A percentile compares a stretch with the other conserved stretches of the same genome.
Conservation (phyloP, 2,113 vertebrate genomes). For the Muntiacus muntjak region DNA sequence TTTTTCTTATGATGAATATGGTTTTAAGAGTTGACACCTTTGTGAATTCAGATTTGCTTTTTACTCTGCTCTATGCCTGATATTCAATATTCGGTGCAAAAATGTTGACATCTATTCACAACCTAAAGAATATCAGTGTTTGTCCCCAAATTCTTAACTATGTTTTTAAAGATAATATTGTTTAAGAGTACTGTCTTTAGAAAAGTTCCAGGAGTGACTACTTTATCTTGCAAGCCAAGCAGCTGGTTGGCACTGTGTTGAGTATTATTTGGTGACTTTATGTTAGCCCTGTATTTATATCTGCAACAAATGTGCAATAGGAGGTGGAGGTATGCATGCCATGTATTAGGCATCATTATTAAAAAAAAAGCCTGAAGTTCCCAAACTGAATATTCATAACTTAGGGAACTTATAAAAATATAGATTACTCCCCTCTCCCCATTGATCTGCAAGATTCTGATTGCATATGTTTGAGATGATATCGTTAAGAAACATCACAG, state of each 20-base stretch:
- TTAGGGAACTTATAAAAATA: background rate
- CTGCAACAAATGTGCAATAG: background rate
- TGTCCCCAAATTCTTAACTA: background rate
- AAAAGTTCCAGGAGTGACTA: background rate
- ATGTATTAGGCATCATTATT: background rate
- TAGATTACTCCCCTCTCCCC: background rate
- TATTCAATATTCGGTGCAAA: background rate
- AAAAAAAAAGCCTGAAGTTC: background rate
- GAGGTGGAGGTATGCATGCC: background rate
- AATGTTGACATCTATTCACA: background rate
- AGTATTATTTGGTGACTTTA: background rate
- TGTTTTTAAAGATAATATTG: background rate
- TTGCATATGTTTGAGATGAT: background rate
- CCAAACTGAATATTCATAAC: background rate
- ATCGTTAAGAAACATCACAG: background rate
- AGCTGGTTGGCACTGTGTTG: background rate
- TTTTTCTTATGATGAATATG: background rate
- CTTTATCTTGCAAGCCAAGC: background rate
- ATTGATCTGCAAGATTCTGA: background rate
- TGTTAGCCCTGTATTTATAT: background rate
- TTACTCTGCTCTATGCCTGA: background rate
- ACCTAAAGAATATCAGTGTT: background rate
- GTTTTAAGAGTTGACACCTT: background rate
- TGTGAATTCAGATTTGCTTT: background rate
- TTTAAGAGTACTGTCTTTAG: background rate